Evolutionary conservation across 2,113 vertebrate species (phyloP).

Genomic region (Caracal caracal): DNA sequence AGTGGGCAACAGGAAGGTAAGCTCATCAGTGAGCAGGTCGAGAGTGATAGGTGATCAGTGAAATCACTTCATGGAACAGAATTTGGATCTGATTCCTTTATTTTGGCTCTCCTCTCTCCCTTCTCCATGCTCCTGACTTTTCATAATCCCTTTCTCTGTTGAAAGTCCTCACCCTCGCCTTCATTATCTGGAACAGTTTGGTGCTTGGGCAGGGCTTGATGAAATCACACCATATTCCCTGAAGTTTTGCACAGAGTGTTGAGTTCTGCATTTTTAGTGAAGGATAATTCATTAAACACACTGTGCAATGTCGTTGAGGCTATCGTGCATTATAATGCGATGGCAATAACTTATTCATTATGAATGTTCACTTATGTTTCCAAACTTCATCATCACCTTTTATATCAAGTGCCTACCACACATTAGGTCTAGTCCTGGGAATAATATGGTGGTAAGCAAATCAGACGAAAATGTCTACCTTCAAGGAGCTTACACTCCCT

Average conservation of each 20-base stretch:
- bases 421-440: not conserved
- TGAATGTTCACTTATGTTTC: not conserved
- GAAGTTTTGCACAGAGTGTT: too few species aligned
- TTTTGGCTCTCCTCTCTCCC: not conserved
- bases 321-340: not conserved
- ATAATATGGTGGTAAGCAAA: not conserved
- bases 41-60: not conserved
- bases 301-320: not conserved
- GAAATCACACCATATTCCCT: not conserved
- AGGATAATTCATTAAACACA: not conserved
- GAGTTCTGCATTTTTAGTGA: not conserved
- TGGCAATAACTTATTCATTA: too few species aligned
- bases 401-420: not conserved
- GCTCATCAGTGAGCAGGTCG: not conserved
- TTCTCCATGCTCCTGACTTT: not conserved
- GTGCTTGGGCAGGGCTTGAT: accelerated
- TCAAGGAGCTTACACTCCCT: not conserved
- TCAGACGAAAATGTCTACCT: not conserved
- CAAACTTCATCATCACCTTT: not conserved
- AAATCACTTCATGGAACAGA: not conserved
- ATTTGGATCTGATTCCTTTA: not conserved
- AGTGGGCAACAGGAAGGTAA: not conserved
- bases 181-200: not conserved
- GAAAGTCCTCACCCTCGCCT: not conserved
- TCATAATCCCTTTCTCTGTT: not conserved